Evolutionary conservation across 2,888 invertebrate genomes (phyloP), one percentile per base, ranked within the genome.

Genomic region (Geophilus truncorum): DNA sequence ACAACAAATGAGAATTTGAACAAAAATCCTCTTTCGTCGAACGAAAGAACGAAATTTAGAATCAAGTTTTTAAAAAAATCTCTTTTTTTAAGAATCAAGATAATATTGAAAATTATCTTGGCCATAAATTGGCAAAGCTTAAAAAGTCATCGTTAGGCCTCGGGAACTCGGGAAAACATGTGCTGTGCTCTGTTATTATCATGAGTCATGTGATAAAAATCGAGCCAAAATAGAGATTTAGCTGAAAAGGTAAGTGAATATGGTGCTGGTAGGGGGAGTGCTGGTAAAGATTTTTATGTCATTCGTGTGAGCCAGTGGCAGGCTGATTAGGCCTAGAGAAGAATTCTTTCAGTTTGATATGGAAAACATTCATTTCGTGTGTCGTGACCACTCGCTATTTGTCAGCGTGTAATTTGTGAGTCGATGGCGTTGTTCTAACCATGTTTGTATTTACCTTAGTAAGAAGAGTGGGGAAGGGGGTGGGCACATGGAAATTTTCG

Each of bases 291-390:
- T 57, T 57, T 57, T 57, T 57, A 57, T 57, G 57, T 57, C 57
- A 57, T 57, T 57, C 57, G 57, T 57, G 57, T 57, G 57, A 57
- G 57, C 57, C 57, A n/a, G n/a, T 57, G 57, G 57, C 57, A 57
- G 57, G 57, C 57, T 57, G 57, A 57, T 57, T 57, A 57, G 57
- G 57, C 57, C 57, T 18, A 5, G 57, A 57, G 57, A 57, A 57
- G 57, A 57, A 57, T 57, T 57, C 57, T 57, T 57, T 57, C 18
- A 57, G 57, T 57, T 57, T 57, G 57, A 57, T 57, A 57, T 57
- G 57, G 57, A 57, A 57, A 57, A 57, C 57, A 57, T 57, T 57
- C 57, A 57, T 57, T 57, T 57, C 18, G 57, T 5, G 23, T n/a
- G 10, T 57, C 57, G 57, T 57, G 57, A 57, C 57, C 57, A 57